Base-by-base conservation (phyloP, 53 echinoderm and acorn worm species). In the Echinarachnius parma region DNA sequence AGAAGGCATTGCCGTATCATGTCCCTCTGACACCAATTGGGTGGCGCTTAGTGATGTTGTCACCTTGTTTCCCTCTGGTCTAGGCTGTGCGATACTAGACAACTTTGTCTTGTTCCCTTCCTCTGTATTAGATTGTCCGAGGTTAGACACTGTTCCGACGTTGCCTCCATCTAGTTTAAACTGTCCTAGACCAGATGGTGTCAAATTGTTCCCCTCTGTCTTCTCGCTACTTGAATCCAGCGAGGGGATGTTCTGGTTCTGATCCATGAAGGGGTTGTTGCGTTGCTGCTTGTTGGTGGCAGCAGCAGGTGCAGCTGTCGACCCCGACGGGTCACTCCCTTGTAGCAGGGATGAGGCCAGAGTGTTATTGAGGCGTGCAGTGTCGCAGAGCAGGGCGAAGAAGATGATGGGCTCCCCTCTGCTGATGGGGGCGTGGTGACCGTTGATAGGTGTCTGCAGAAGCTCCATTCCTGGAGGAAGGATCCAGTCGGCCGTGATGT, bases 321-420 rank as follows among this genome's bases (percentile, higher is more conserved):
- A n/a, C n/a, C n/a, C n/a, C n/a, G n/a, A n/a, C n/a, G n/a, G n/a
- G 39, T 39, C 14, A 10, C 21, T 10, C 8, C 25, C 25, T 34
- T 84, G 83, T 13, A 81, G 87, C 13, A 93, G 74, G 34, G 89
- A 83, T 18, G 83, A 89, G 3, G 89, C 93, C 26, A 93, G 64
- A 21, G 93, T 96, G 67, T 48, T 91, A 26, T 96, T 84, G 79
- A 96, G 77, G 4, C 87, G 75, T 31, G 79, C 90, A 10, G 84
- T 84, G 44, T 96, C 96, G 19, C 82, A 82, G 25, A 96, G 88
- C 9, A 96, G 79, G 59, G 91, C 96, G 66, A 91, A 96, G 48
- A 96, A 69, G 18, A 96, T 86, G 46, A 96, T 78, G 4, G 90
- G 84, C 42, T 96, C 96, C 8, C 91, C 91, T 14, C 80, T 77